Base-by-base conservation (phyloP, 2,113 vertebrate genomes). In the Procavia capensis region DNA sequence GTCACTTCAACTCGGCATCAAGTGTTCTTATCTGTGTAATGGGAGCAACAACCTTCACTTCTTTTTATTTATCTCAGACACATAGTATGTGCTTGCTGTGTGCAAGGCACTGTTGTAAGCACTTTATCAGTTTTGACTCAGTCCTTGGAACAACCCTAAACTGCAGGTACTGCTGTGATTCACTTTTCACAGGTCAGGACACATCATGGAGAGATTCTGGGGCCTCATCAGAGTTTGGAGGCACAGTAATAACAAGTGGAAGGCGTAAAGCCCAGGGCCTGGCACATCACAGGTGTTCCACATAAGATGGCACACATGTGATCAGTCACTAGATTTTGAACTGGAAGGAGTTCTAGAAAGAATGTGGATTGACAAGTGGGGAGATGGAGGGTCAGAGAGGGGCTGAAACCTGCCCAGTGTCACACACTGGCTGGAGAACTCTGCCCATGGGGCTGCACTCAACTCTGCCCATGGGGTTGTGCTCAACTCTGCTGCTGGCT, bases 401-500 rank as follows among this genome's bases (percentile, higher is more conserved):
- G 29, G 27, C 39, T 0, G 7, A 34, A 41, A 39, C 82, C 87
- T 72, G 7, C 20, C 3, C 13, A 11, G 17, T 10, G 59, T 64
- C 59, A 68, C 72, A 36, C 19, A 25, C 57, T 31, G 63, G n/a
- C 16, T 61, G n/a, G n/a, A 78, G 20, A 50, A 41, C 64, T 50
- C 66, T 81, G 57, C 39, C 75, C 6, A 4, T 0, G 7, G 9
- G 3, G 64, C 14, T 13, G 29, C 9, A 25, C 1, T 80, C 59
- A 31, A 10, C 31, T 17, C 0, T 41, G 29, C 57, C 75, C 6
- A 4, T 0, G 7, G 9, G 3, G 64, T 10, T 13, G 29, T 9
- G 29, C 1, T 80, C 59, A 31, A 10, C 31, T 17, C 0, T 41
- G 29, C 57, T 45, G 31, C 9, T 36, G 47, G 61, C 83, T 80